phyloP scores from a whole-genome alignment of 2,113 vertebrate genomes.

The Vidua macroura region DNA sequence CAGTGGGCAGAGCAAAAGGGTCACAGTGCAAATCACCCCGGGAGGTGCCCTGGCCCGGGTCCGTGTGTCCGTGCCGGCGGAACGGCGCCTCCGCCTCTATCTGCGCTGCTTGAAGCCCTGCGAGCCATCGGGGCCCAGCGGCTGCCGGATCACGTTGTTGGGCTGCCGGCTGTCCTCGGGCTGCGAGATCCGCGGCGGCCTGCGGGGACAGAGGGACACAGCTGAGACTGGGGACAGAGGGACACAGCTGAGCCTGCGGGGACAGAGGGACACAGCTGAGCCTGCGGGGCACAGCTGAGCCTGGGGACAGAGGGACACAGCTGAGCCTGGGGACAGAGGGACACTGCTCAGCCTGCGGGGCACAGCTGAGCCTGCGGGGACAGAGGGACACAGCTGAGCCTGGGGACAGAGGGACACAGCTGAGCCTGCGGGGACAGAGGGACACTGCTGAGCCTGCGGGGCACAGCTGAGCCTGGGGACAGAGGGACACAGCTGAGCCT shows the following conservation, averaged over 20 bases:
- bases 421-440: background rate
- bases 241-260: background rate
- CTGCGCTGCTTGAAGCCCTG: constrained; percentile 95
- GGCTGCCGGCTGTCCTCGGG: constrained; percentile 86
- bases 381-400: background rate
- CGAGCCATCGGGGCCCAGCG: constrained; percentile 88
- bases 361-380: background rate
- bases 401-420: background rate
- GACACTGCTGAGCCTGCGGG: constrained; percentile 68
- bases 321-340: too few species aligned
- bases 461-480: background rate
- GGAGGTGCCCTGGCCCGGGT: constrained; percentile 73
- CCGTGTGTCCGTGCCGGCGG: constrained; percentile 65
- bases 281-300: background rate
- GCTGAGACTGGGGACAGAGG: background rate
- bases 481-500: background rate
- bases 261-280: background rate
- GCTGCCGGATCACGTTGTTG: constrained; percentile 89
- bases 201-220: constrained; percentile 23
- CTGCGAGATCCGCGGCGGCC: constrained; percentile 85
- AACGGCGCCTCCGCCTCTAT: constrained; percentile 69
- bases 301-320: background rate
- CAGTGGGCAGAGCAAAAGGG: constrained; percentile 86
- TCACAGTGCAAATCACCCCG: constrained; percentile 80
- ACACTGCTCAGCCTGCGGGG: constrained; percentile 62